These are phyloP conservation scores for Amphiprion ocellaris DNA, from an alignment of 2,113 vertebrate genomes.

Conservation along the genomic window DNA sequence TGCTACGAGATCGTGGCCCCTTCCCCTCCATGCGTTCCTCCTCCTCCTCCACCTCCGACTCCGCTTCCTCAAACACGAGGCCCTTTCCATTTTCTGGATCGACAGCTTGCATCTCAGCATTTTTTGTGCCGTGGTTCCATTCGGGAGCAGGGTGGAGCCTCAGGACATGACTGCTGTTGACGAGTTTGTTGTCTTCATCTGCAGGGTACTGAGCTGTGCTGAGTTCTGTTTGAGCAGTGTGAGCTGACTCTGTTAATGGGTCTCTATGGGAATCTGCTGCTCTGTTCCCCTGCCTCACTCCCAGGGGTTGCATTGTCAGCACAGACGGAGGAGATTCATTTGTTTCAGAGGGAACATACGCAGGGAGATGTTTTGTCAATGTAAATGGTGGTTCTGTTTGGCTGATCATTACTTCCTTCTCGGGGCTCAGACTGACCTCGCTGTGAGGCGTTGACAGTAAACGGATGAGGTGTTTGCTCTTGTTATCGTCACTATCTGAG, in stretches of 20 bases:
- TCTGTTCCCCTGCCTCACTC: conserved; percentile 57
- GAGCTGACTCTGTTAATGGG: conserved; percentile 73
- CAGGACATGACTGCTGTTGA: conserved; percentile 81
- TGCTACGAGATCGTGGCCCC: conserved; percentile 85
- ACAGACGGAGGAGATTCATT: conserved; percentile 67
- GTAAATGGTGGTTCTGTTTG: conserved; percentile 71
- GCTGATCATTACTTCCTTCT: conserved; percentile 60
- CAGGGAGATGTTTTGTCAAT: conserved; percentile 68
- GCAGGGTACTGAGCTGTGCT: conserved; percentile 71
- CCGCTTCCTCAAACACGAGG: conserved; percentile 84
- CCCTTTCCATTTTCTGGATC: conserved; percentile 66
- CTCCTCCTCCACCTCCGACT: conserved; percentile 53
- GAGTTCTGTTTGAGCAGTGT: conserved; percentile 63
- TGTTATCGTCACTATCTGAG: conserved; percentile 50
- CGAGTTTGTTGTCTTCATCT: conserved; percentile 70
- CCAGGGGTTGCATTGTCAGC: conserved; percentile 74
- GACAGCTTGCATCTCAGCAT: conserved; percentile 34
- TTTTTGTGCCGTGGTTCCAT: conserved; percentile 50
- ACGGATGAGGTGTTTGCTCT: conserved; percentile 74
- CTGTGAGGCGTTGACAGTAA: conserved; percentile 72
- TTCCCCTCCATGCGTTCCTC: conserved; percentile 52
- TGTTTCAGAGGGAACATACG: conserved; percentile 61
- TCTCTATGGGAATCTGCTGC: conserved; percentile 73
- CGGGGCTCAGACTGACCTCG: conserved; percentile 68
- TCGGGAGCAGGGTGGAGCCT: conserved; percentile 82